Base-by-base conservation (phyloP, 2,888 invertebrate genomes). In the Pterostichus niger region DNA sequence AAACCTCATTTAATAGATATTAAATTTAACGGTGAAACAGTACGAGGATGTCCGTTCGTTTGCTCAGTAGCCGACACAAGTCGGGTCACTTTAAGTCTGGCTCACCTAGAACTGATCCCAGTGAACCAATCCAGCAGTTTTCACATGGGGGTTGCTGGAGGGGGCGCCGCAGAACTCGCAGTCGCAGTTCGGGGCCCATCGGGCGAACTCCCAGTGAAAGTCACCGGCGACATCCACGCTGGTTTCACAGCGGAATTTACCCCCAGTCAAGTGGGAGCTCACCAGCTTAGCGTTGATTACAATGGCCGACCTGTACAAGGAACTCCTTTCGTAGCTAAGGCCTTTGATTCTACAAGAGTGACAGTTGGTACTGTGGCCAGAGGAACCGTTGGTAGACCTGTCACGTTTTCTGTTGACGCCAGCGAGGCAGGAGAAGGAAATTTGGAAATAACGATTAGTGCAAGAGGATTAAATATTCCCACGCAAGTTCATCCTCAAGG, bases 361-460 rank as follows among this genome's bases (percentile, higher is more conserved):
- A 94, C 95, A 11, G 94, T 96, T 31, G 95, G 95, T 83, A 93
- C 94, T n/a, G 93, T 94, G 44, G 96, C 96, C 61, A 93, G 95
- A 85, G 95, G 96, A 49, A 94, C 94, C 82, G 95, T 98, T 9
- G 98, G 98, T 77, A 94, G 97, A 85, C 95, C 97, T 4, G 96
- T 98, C n/a, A 97, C 98, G 87, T 96, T 98, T 88, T 96, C 96
- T 15, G 98, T 99, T 77, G 98, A 99, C 89, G 98, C 98, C 2
- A 97, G 97, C 85, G 96, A 97, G 89, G 98, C 99, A 68, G 99
- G 99, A 9, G 99, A 99, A 91, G 99, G 99, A 78, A 97, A 97
- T 90, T 91, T 99, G 85, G 99, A 99, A 91, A 99, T 99, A 86
- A 98, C 98, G 71, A 98, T 99, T 86, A 97, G 97, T 84, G 97